Conservation (phyloP, 2,888 invertebrate genomes). For the Deladenus siricidicola region DNA sequence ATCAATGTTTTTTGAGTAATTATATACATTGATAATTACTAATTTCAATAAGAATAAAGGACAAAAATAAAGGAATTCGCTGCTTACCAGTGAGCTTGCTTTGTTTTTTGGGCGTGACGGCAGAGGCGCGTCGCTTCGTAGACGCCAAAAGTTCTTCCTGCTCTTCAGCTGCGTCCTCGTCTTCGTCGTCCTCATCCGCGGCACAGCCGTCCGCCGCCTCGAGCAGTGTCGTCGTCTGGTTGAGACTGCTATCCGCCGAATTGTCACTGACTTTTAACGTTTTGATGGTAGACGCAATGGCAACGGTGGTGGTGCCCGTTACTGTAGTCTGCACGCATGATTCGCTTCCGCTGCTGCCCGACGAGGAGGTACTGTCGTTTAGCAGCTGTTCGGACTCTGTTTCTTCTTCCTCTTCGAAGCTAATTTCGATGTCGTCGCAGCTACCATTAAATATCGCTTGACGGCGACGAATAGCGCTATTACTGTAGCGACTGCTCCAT, state of each 20-base stretch:
- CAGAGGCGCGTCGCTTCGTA: neutral
- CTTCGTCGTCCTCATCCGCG: too few species aligned
- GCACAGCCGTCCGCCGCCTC: too few species aligned
- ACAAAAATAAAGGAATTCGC: too few species aligned
- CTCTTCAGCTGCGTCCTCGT: neutral
- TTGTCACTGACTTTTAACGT: neutral
- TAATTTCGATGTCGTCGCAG: too few species aligned
- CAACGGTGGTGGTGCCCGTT: neutral
- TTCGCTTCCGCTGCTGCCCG: too few species aligned
- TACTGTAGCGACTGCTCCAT: too few species aligned
- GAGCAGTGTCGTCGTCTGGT: too few species aligned
- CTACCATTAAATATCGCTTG: too few species aligned
- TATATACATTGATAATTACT: neutral
- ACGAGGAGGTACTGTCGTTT: constrained; percentile 3
- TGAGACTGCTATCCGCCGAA: neutral
- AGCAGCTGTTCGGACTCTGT: neutral
- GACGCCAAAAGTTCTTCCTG: neutral
- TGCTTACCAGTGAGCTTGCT: constrained; percentile 2
- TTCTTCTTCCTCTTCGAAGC: constrained; percentile 1
- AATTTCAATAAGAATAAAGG: neutral
- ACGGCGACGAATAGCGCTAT: too few species aligned
- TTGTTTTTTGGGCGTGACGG: constrained; percentile 3
- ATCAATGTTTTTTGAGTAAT: neutral
- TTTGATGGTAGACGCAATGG: neutral
- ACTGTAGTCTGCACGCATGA: too few species aligned